These are phyloP conservation scores for Pipistrellus pygmaeus DNA, from an alignment of 2,797 vertebrate genomes.

Conservation along the genomic window DNA sequence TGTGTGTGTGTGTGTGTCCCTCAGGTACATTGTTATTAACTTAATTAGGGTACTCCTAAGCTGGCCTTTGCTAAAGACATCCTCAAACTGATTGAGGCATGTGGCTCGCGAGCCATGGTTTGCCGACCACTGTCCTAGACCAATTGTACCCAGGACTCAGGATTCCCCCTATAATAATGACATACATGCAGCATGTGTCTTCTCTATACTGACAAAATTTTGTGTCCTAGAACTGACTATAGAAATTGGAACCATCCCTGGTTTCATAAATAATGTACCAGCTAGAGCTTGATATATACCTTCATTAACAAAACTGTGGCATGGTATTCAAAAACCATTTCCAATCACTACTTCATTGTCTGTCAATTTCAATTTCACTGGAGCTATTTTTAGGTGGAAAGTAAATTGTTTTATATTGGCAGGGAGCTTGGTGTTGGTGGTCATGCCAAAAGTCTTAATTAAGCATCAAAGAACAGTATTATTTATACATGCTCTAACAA, in stretches of 20 bases:
- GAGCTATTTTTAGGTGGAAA: slow-evolving; percentile 63
- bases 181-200: not conserved
- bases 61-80: no score
- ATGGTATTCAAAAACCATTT: slow-evolving; percentile 43
- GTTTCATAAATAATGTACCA: slow-evolving; percentile 60
- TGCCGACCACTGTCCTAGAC: not conserved
- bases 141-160: not conserved
- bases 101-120: no score
- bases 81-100: no score
- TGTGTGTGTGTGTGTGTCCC: no score
- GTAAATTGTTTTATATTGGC: slow-evolving; percentile 63
- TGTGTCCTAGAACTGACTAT: slow-evolving; percentile 4
- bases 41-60: no score
- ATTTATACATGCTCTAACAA: slow-evolving; percentile 41
- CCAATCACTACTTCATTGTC: slow-evolving; percentile 40
- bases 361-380: slow-evolving; percentile 73
- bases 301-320: slow-evolving; percentile 70
- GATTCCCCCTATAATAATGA: not conserved
- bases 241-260: slow-evolving; percentile 62
- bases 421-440: not conserved
- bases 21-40: no score
- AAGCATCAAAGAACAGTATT: slow-evolving; percentile 39
- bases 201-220: slow-evolving; percentile 46
- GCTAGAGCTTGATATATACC: slow-evolving; percentile 45
- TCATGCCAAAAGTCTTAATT: slow-evolving; percentile 71